Percentiles rank a stretch among this genome's conserved stretches.
Conservation (phyloP, 2,888 invertebrate genomes). For the Nomada fabriciana region DNA sequence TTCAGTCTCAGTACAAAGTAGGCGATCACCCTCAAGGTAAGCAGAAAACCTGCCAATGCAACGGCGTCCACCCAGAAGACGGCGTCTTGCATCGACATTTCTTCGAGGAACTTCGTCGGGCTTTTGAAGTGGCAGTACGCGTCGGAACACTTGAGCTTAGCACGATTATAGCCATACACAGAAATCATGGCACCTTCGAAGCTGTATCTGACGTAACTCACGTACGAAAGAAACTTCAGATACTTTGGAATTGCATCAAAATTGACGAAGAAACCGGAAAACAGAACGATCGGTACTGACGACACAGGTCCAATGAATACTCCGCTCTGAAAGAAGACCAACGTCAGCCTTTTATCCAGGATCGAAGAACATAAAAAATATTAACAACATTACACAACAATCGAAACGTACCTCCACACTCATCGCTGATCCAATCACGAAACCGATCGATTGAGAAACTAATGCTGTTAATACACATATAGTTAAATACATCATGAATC, state of each 20-base stretch:
- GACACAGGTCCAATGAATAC: conserved; percentile 94
- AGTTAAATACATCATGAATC: conserved; percentile 92
- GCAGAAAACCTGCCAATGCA: conserved; percentile 92
- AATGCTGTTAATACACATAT: conserved; percentile 93
- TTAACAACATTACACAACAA: neutral
- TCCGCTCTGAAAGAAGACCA: conserved; percentile 85
- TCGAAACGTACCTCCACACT: conserved; percentile 89
- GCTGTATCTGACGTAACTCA: conserved; percentile 95
- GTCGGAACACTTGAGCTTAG: conserved; percentile 92
- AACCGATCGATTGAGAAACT: conserved; percentile 96
- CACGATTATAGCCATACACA: conserved; percentile 94
- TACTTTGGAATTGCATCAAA: conserved; percentile 96
- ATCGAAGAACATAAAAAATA: neutral
- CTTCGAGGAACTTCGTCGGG: conserved; percentile 92
- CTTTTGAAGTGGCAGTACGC: conserved; percentile 93
- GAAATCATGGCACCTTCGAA: conserved; percentile 97
- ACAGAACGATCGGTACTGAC: conserved; percentile 95
- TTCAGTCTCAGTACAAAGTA: conserved; percentile 94
- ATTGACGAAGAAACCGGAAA: conserved; percentile 97
- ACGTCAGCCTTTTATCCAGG: neutral
- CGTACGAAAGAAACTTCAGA: conserved; percentile 94
- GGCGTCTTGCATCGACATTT: conserved; percentile 92
- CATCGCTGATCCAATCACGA: conserved; percentile 96
- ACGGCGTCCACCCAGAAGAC: conserved; percentile 93
- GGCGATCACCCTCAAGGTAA: conserved; percentile 91